These are phyloP conservation scores for Drosophila nikananu DNA, from an alignment of 1,140 invertebrate genomes.

Conservation along the genomic window DNA sequence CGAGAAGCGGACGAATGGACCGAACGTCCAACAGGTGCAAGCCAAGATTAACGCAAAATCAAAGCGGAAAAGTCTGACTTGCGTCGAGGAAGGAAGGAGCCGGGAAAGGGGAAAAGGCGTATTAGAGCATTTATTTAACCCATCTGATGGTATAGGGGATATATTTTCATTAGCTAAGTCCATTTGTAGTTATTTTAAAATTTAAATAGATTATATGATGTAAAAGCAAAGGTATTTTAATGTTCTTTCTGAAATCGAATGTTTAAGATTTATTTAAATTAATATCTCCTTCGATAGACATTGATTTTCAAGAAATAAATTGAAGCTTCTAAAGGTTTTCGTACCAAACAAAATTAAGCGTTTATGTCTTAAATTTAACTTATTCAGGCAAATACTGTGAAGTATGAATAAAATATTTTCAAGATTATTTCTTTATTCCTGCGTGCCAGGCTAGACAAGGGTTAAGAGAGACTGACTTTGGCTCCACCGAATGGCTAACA, in stretches of 20 bases:
- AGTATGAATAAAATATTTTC: neutral
- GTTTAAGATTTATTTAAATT: neutral
- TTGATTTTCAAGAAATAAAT: neutral
- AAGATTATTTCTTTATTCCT: neutral
- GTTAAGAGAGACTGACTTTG: conserved; percentile 34
- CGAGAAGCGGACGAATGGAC: conserved; percentile 9
- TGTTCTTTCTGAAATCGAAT: neutral
- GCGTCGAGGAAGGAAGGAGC: conserved; percentile 41
- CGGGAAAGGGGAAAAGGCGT: neutral
- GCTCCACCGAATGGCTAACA: conserved; percentile 49
- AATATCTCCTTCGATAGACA: no score
- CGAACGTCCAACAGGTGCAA: conserved; percentile 69
- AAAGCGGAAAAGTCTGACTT: conserved; percentile 72
- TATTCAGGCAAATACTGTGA: neutral
- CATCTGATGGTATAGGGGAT: neutral
- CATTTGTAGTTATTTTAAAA: neutral
- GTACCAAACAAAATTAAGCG: no score
- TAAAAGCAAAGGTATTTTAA: neutral
- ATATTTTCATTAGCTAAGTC: neutral
- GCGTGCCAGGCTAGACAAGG: neutral
- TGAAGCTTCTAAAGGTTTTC: neutral
- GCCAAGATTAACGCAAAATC: conserved; percentile 81
- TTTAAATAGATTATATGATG: neutral
- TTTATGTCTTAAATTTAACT: neutral
- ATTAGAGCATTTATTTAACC: conserved; percentile 52